Evolutionary conservation across 2,888 invertebrate species (phyloP).

Genomic region (Camptogramma bilineatum): DNA sequence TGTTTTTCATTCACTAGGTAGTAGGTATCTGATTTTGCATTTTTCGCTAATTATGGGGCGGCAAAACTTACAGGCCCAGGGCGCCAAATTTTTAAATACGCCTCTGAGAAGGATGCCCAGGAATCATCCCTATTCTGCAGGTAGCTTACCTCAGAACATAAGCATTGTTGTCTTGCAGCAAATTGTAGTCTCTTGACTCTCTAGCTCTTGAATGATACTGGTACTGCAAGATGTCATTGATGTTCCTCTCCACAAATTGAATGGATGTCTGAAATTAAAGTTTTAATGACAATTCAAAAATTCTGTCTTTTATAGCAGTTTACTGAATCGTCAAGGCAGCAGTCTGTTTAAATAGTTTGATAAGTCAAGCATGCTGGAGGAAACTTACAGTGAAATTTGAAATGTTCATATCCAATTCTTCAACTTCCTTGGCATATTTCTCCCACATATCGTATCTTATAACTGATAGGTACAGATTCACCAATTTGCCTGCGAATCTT

Average conservation of each 20-base stretch:
- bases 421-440: constrained; percentile 94
- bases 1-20: too few relatives aligned
- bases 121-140: too few relatives aligned
- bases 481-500: constrained; percentile 94
- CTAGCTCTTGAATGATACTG: constrained; percentile 92
- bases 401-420: constrained; percentile 94
- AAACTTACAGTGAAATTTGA: constrained; percentile 94
- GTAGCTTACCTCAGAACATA: constrained; percentile 89
- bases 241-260: constrained; percentile 92
- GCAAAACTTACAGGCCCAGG: too few relatives aligned
- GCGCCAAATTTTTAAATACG: too few relatives aligned
- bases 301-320: too few relatives aligned
- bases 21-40: too few relatives aligned
- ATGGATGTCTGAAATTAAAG: constrained; percentile 87
- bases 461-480: constrained; percentile 95
- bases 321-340: too few relatives aligned
- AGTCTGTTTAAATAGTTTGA: too few relatives aligned
- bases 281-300: background rate
- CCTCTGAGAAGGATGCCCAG: too few relatives aligned
- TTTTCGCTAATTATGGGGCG: too few relatives aligned
- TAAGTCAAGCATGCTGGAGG: too few relatives aligned
- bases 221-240: constrained; percentile 93
- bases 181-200: constrained; percentile 93
- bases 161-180: constrained; percentile 92
- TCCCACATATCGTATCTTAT: constrained; percentile 98